These are phyloP conservation scores for Leucophora obtusa DNA, from an alignment of 2,888 invertebrate species.

Conservation along the genomic window DNA sequence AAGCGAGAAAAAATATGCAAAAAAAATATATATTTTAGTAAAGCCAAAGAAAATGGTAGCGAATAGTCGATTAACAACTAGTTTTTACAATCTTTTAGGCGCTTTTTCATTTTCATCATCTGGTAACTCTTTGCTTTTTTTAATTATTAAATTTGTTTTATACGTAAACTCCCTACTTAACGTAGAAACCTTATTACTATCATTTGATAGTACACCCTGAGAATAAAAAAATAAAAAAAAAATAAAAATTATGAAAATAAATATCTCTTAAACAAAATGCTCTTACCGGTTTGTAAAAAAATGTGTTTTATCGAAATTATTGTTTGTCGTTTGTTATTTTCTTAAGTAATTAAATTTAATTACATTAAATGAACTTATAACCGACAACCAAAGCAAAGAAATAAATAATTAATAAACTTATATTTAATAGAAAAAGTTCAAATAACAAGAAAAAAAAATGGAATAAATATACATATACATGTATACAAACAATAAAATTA, in stretches of 20 bases:
- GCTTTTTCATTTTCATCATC: constrained; percentile 14
- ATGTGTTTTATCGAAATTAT: constrained; percentile 31
- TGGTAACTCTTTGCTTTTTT: constrained; percentile 26
- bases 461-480: not conserved
- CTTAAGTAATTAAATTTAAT: constrained; percentile 53
- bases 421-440: not conserved
- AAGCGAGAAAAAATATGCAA: too few relatives aligned
- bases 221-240: constrained; percentile 9
- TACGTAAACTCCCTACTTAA: constrained; percentile 45
- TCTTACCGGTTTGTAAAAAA: constrained; percentile 24
- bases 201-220: constrained; percentile 1
- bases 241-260: not conserved
- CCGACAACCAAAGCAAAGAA: constrained; percentile 12
- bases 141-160: constrained; percentile 43
- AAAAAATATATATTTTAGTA: too few relatives aligned
- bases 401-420: not conserved
- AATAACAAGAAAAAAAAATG: not conserved
- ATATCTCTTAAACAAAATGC: constrained; percentile 30
- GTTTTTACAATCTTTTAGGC: not conserved
- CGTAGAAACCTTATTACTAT: constrained; percentile 50
- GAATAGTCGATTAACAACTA: too few relatives aligned
- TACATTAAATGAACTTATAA: constrained; percentile 48
- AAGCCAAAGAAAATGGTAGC: too few relatives aligned
- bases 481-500: too few relatives aligned
- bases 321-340: constrained; percentile 33